These are phyloP conservation scores for Anser brachyrhynchus DNA, from an alignment of 2,113 vertebrate genomes.

Conservation along the genomic window DNA sequence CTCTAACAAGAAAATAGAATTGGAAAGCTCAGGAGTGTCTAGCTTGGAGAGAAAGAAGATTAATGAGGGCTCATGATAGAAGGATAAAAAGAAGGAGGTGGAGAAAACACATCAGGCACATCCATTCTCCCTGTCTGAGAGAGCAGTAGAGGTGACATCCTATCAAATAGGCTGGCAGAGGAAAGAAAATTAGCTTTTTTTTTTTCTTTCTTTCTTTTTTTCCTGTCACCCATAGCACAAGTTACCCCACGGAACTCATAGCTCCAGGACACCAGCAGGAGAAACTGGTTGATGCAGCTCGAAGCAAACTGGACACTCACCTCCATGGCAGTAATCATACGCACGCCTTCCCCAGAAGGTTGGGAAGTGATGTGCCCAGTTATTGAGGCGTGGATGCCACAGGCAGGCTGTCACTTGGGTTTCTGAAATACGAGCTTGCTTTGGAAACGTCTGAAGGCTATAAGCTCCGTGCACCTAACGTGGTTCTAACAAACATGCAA, in stretches of 20 bases:
- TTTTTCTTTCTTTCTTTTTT: background rate
- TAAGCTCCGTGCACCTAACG: background rate
- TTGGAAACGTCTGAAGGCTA: background rate
- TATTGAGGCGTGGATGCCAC: background rate
- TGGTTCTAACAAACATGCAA: background rate
- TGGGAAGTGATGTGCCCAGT: background rate
- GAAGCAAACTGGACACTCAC: background rate
- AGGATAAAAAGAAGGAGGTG: background rate
- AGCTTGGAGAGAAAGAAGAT: conserved; percentile 1
- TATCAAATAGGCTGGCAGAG: background rate
- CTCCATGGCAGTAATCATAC: background rate
- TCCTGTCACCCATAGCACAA: background rate
- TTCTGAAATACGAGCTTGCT: background rate
- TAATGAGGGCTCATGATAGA: conserved; percentile 1
- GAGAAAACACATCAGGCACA: background rate
- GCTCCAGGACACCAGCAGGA: background rate
- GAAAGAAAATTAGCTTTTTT: background rate
- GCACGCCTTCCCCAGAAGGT: background rate
- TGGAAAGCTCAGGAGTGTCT: conserved; percentile 1
- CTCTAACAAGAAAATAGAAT: conserved; percentile 1
- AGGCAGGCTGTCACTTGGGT: background rate
- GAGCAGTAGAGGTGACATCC: background rate
- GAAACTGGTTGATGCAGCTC: background rate
- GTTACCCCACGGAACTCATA: background rate
- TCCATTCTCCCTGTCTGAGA: background rate